A percentile compares a stretch with the other conserved stretches of the same genome.
Conservation (phyloP, 2,113 vertebrate genomes). For the Leiothrix lutea region DNA sequence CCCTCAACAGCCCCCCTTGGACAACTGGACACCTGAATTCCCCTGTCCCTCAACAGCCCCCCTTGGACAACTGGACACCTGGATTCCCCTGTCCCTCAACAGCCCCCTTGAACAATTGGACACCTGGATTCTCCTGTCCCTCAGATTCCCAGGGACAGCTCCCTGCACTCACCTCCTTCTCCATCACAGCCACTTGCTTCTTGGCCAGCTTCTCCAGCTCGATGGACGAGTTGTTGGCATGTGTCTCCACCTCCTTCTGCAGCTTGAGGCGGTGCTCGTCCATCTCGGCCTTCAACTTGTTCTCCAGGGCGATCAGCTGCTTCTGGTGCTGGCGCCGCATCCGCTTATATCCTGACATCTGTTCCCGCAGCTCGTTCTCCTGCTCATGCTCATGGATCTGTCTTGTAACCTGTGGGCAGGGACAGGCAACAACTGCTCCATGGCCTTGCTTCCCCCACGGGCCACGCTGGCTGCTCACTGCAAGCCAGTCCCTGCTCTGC, state of each 20-base stretch:
- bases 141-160: rapidly evolving
- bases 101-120: no score
- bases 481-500: neutral
- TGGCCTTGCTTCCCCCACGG: neutral
- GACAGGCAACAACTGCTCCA: neutral
- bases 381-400: constrained; percentile 99
- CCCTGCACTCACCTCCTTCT: constrained; percentile 88
- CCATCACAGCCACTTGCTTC: constrained; percentile 91
- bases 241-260: constrained; percentile 99
- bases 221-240: constrained; percentile 98
- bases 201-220: constrained; percentile 99
- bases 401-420: constrained; percentile 87
- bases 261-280: constrained; percentile 98
- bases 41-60: neutral
- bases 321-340: constrained; percentile 99
- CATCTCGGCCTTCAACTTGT: constrained; percentile 99
- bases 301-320: constrained; percentile 99
- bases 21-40: neutral
- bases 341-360: constrained; percentile 99
- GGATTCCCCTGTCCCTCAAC: neutral
- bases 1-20: no score
- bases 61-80: no score
- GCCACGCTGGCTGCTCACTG: neutral
- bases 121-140: neutral
- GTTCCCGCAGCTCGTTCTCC: constrained; percentile 99